Conservation (phyloP, 2,888 invertebrate genomes). For the Globia sparganii region DNA sequence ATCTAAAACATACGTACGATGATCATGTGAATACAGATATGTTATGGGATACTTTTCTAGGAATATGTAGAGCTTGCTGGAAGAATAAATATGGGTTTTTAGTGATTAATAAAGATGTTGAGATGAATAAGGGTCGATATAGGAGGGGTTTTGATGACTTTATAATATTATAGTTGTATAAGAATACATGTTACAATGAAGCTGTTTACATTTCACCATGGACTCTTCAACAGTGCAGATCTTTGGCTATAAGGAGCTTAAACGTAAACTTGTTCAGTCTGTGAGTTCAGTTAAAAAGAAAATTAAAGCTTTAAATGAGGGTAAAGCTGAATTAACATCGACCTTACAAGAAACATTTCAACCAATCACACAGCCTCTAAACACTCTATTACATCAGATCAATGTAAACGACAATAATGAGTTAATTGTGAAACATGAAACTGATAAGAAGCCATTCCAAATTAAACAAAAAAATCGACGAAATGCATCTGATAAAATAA, state of each 20-base stretch:
- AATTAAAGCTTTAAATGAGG: slow-evolving; percentile 16
- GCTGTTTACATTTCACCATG: neutral
- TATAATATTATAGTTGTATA: no score
- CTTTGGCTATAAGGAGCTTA: neutral
- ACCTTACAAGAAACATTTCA: slow-evolving; percentile 14
- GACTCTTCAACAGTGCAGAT: slow-evolving; percentile 1
- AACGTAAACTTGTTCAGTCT: slow-evolving; percentile 3
- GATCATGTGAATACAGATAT: no score
- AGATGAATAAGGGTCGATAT: no score
- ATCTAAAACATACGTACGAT: no score
- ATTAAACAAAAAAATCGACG: neutral
- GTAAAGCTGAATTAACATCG: slow-evolving; percentile 7
- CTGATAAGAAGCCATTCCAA: neutral
- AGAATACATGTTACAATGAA: slow-evolving; percentile 1
- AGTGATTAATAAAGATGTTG: no score
- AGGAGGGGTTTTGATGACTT: no score
- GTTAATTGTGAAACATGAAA: slow-evolving; percentile 6
- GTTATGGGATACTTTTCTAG: no score
- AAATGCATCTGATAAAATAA: neutral
- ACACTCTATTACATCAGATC: slow-evolving; percentile 6
- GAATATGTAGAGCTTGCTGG: no score
- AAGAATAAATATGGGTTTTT: no score
- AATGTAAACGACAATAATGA: neutral
- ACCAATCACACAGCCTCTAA: slow-evolving; percentile 13
- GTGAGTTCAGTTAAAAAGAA: slow-evolving; percentile 12